A percentile compares a stretch with the other conserved stretches of the same genome.
phyloP scores from a whole-genome alignment of 2,888 invertebrate species.

The Monochamus alternatus region DNA sequence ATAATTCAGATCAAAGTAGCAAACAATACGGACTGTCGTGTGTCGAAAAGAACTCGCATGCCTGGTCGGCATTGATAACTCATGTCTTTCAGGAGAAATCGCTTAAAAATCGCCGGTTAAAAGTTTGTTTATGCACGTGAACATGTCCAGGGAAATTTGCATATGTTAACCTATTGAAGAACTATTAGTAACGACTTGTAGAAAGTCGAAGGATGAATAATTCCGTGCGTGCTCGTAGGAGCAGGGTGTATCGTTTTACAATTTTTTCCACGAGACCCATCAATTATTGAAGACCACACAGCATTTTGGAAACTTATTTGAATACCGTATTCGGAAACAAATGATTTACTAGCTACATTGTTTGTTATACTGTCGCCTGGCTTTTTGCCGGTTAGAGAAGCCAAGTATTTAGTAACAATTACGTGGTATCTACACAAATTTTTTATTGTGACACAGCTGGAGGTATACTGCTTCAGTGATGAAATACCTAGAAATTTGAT shows the following conservation, averaged over 20 bases:
- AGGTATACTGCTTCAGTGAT: too few species aligned
- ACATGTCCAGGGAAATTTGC: constrained; percentile 17
- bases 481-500: too few species aligned
- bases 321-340: too few species aligned
- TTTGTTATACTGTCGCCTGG: too few species aligned
- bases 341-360: too few species aligned
- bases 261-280: not conserved
- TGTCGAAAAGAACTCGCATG: constrained; percentile 25
- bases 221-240: constrained; percentile 1
- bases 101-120: constrained; percentile 15
- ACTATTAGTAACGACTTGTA: constrained; percentile 13
- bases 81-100: constrained; percentile 14
- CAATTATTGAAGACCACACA: not conserved
- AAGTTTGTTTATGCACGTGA: constrained; percentile 25
- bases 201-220: constrained; percentile 21
- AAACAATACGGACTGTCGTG: constrained; percentile 44
- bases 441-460: too few species aligned
- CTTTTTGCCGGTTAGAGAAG: too few species aligned
- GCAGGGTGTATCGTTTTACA: constrained; percentile 4
- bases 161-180: constrained; percentile 31
- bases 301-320: too few species aligned
- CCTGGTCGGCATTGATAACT: constrained; percentile 26
- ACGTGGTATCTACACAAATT: too few species aligned
- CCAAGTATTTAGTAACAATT: too few species aligned
- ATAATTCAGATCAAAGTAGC: constrained; percentile 52